A percentile compares a stretch with the other conserved stretches of the same genome.
Conservation (phyloP, 1,140 invertebrate species). For the Forficula auricularia region DNA sequence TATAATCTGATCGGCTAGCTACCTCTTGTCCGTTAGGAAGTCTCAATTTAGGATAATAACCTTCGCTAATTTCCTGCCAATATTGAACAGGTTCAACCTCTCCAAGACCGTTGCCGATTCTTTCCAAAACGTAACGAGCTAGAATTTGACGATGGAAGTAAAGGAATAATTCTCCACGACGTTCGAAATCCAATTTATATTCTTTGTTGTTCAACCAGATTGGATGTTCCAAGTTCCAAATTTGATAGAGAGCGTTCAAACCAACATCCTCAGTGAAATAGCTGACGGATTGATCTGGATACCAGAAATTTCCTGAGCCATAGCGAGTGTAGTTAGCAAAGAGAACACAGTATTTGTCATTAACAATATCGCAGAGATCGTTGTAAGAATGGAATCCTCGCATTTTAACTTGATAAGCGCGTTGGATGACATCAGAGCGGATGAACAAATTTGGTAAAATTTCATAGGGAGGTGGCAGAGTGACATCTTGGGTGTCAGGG, state of each 20-base stretch:
- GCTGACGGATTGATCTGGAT: slow-evolving; percentile 38
- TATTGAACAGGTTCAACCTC: slow-evolving; percentile 24
- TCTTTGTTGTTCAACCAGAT: slow-evolving; percentile 37
- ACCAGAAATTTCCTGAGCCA: too few relatives aligned
- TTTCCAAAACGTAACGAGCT: slow-evolving; percentile 46
- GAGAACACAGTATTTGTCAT: too few relatives aligned
- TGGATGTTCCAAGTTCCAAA: slow-evolving; percentile 41
- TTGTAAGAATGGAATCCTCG: neutral
- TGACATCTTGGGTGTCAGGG: slow-evolving; percentile 34
- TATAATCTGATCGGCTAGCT: too few relatives aligned
- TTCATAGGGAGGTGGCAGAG: slow-evolving; percentile 45
- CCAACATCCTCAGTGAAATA: slow-evolving; percentile 59
- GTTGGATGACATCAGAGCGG: slow-evolving; percentile 35
- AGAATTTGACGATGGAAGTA: slow-evolving; percentile 40
- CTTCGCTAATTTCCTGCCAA: neutral
- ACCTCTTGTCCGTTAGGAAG: too few relatives aligned
- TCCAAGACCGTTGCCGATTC: slow-evolving; percentile 40
- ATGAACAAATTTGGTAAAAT: slow-evolving; percentile 46
- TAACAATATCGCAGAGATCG: too few relatives aligned
- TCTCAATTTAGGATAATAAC: too few relatives aligned
- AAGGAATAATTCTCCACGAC: slow-evolving; percentile 44
- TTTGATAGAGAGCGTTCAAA: slow-evolving; percentile 50
- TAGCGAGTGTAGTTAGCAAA: too few relatives aligned
- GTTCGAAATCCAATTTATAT: slow-evolving; percentile 29
- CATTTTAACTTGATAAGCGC: slow-evolving; percentile 39